Conservation (phyloP, 2,888 invertebrate genomes). For the Drosophila multiciliata region DNA sequence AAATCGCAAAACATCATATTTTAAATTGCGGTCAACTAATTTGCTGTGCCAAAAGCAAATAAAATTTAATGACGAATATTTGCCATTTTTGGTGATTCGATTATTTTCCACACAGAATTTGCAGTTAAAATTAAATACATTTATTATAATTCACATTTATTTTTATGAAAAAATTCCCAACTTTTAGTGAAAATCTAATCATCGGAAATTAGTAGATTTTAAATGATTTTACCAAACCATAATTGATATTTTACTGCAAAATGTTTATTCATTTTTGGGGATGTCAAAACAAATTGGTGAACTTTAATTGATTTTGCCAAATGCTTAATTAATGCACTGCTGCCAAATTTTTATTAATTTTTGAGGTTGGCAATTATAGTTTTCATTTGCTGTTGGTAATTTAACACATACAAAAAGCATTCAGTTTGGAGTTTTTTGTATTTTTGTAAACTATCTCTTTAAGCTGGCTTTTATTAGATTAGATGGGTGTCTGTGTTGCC, state of each 20-base stretch:
- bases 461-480: constrained; percentile 1
- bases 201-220: no score
- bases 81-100: neutral
- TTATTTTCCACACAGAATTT: neutral
- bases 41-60: neutral
- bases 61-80: neutral
- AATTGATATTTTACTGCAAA: neutral
- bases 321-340: no score
- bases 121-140: neutral
- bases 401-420: neutral
- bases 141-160: neutral
- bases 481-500: no score
- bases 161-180: no score
- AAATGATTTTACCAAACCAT: neutral
- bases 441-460: constrained; percentile 1
- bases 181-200: no score
- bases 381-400: neutral
- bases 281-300: neutral
- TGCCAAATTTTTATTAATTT: no score
- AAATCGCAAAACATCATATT: constrained; percentile 1
- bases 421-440: no score
- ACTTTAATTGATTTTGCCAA: no score
- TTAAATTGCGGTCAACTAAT: neutral
- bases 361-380: neutral
- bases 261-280: neutral